Evolutionary conservation across 2,888 invertebrate species (phyloP).

Genomic region (Cremastinae sp.): DNA sequence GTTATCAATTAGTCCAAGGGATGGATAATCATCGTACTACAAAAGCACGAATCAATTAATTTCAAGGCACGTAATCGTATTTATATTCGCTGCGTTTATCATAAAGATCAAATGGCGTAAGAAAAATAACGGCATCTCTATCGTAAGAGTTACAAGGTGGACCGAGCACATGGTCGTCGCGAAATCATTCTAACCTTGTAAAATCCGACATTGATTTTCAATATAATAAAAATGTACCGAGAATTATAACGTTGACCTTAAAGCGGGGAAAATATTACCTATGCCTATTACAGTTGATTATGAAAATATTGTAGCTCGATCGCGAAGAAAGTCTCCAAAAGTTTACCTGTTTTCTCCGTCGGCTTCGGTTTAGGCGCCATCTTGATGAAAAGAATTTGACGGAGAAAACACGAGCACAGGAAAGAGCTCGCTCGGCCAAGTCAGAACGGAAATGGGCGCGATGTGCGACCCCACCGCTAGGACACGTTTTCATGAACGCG

Average conservation of each 20-base stretch:
- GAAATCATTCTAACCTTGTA: conserved; percentile 32
- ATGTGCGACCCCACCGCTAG: no score
- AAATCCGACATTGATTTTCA: conserved; percentile 9
- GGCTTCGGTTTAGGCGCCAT: conserved; percentile 94
- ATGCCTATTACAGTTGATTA: background rate
- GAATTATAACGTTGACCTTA: background rate
- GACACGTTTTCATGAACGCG: no score
- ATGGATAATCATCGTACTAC: no score
- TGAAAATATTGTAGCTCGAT: conserved; percentile 6
- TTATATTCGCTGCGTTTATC: no score
- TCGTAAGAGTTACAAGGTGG: conserved; percentile 37
- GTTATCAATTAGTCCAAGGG: background rate
- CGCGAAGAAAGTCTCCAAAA: conserved; percentile 13
- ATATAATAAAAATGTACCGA: background rate
- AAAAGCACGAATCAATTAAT: background rate
- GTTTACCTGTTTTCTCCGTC: conserved; percentile 91
- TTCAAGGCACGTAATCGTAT: no score
- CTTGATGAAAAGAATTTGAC: conserved; percentile 81
- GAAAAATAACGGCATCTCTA: background rate
- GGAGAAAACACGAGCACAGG: conserved; percentile 45
- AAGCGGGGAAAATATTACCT: background rate
- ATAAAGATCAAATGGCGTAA: no score
- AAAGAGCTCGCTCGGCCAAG: conserved; percentile 19
- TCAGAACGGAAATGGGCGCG: conserved; percentile 22
- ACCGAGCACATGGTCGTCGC: conserved; percentile 51